Evolutionary conservation across 1,140 invertebrate genomes (phyloP).

Genomic region (Polyergus mexicanus): DNA sequence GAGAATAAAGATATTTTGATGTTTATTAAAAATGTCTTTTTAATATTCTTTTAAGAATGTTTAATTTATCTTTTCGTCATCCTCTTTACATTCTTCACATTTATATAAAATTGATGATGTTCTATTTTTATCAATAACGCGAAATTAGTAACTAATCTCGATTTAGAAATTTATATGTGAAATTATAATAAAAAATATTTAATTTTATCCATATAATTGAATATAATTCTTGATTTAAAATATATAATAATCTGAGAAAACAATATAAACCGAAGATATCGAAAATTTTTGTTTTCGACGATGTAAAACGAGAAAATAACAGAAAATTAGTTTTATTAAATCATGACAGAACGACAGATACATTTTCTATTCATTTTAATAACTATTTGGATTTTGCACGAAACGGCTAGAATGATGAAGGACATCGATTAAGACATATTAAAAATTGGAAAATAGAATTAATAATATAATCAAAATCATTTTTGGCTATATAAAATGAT

Average conservation of each 20-base stretch:
- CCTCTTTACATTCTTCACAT: not conserved
- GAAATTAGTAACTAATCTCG: constrained; percentile 21
- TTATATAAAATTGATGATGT: constrained; percentile 3
- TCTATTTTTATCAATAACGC: not conserved
- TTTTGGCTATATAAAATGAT: not conserved
- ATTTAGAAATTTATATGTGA: constrained; percentile 22
- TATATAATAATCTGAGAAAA: not conserved
- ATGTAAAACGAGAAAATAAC: not conserved
- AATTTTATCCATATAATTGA: not conserved
- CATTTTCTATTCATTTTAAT: constrained; percentile 75
- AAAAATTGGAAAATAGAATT: constrained; percentile 2
- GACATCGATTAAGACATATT: constrained; percentile 61
- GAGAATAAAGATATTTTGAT: constrained; percentile 21
- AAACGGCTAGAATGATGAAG: constrained; percentile 72
- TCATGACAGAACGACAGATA: constrained; percentile 78
- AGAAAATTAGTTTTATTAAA: constrained; percentile 28
- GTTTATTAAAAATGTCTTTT: constrained; percentile 21
- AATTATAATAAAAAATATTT: not conserved
- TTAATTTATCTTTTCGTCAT: constrained; percentile 7
- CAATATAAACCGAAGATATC: not conserved
- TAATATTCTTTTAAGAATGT: not conserved
- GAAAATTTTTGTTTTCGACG: not conserved
- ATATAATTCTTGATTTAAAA: constrained; percentile 15
- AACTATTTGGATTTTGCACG: constrained; percentile 79
- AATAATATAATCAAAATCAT: not conserved